A percentile compares a stretch with the other conserved stretches of the same genome.
Evolutionary conservation across 2,113 vertebrate genomes (phyloP).

Genomic region (Capra hircus): DNA sequence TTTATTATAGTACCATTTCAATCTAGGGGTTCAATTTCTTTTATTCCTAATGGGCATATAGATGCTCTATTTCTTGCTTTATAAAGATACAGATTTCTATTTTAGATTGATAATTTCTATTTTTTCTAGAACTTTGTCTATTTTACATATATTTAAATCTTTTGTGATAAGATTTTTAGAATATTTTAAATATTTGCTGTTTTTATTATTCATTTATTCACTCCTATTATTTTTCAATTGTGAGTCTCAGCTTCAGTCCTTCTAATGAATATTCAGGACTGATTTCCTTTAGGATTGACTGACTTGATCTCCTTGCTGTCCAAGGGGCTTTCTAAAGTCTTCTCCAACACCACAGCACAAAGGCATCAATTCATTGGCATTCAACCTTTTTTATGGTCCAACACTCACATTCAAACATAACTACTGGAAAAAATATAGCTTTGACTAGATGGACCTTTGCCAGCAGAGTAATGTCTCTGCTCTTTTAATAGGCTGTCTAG

Average conservation of each 20-base stretch:
- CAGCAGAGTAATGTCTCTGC: not conserved
- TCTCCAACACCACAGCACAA: not conserved
- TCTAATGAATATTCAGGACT: not conserved
- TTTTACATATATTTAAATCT: not conserved
- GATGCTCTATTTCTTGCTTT: not conserved
- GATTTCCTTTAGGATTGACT: not conserved
- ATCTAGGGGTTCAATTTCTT: not conserved
- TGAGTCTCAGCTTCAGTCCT: not conserved
- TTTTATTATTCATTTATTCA: not conserved
- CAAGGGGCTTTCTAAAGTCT: not conserved
- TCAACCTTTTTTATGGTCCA: not conserved
- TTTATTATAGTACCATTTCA: not conserved
- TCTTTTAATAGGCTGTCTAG: not conserved
- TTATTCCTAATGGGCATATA: not conserved
- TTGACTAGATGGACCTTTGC: not conserved
- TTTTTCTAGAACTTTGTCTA: not conserved
- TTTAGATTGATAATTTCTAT: not conserved
- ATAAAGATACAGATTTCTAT: not conserved
- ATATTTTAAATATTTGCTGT: not conserved
- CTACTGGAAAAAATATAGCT: not conserved
- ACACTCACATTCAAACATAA: not conserved
- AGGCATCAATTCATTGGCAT: not conserved
- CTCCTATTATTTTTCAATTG: not conserved
- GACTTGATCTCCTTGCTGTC: not conserved
- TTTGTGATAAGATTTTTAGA: not conserved